phyloP scores from a whole-genome alignment of 2,888 invertebrate genomes.

The Teleiodes luculella region DNA sequence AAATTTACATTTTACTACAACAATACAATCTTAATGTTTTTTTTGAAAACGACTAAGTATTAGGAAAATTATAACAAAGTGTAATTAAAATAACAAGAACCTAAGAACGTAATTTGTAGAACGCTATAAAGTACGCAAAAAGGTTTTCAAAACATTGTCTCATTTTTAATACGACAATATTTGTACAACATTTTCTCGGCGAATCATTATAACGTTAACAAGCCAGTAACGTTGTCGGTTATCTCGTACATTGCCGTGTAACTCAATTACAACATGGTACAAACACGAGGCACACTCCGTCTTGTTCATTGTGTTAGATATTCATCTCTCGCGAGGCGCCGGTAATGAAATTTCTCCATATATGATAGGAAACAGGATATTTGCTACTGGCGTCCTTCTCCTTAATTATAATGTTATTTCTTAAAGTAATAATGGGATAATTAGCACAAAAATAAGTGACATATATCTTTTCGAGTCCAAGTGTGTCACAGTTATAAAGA shows the following conservation, averaged over 20 bases:
- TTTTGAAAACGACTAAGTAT: too few relatives aligned
- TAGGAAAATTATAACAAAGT: too few relatives aligned
- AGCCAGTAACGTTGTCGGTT: background rate
- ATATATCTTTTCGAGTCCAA: too few relatives aligned
- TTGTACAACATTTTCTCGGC: background rate
- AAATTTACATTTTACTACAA: too few relatives aligned
- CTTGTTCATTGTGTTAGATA: slow-evolving; percentile 1
- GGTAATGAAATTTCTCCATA: background rate
- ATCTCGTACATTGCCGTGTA: background rate
- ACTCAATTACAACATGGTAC: background rate
- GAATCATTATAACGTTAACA: background rate
- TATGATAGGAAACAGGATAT: slow-evolving; percentile 6
- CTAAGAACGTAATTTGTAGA: too few relatives aligned
- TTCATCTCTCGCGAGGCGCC: background rate
- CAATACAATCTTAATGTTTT: too few relatives aligned
- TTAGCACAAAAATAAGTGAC: too few relatives aligned
- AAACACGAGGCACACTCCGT: background rate
- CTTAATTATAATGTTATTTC: background rate
- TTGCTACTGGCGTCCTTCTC: background rate
- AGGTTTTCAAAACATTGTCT: too few relatives aligned
- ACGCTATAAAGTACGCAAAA: too few relatives aligned
- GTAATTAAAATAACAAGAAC: too few relatives aligned
- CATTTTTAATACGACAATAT: too few relatives aligned
- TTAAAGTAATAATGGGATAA: background rate
- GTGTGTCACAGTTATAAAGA: too few relatives aligned